Base-by-base conservation (phyloP, 2,888 invertebrate species). In the Thyatira batis region DNA sequence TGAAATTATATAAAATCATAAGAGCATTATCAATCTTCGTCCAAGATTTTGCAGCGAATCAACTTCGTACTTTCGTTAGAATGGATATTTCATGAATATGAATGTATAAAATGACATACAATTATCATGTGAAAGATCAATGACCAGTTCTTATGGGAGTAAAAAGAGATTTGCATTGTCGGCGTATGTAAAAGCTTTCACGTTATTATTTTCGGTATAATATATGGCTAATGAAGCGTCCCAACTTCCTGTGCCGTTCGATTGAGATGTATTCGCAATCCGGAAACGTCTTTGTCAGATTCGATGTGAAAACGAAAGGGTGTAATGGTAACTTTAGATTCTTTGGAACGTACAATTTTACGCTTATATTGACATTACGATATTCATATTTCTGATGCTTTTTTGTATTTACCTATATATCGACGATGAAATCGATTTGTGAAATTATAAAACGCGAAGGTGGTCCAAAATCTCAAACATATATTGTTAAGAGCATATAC, bases 181-280 rank as follows among this genome's bases (percentile, higher is more conserved):
- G 87, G 88, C 72, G 69, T 61, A 51, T 64, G 65, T 67, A 77
- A 87, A 87, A 78, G 75, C 72, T 61, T 72, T 78, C 68, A 76
- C 76, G 73, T 68, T 70, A 39, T 73, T 76, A 73, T 79, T 74
- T 76, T 69, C 76, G 64, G 60, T 58, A 76, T 78, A 80, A 82
- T 80, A 65, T 67, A 61, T 52, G 71, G 66, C 78, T 87, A 90
- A 90, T 88, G 88, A 89, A 88, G 80, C 91, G 70, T 85, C 66
- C 55, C 74, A 61, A 87, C 85, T 89, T 92, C 91, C 91, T 84
- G 86, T 71, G 70, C 73, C 61, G 64, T 69, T 60, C 75, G 76
- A 84, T 83, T 84, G 85, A 84, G 80, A 62, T 67, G 78, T 76
- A 82, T 85, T 85, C 69, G 85, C 85, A 83, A 88, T 83, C 88